Conservation (phyloP, 2,113 vertebrate species). For the Micronisus gabar region DNA sequence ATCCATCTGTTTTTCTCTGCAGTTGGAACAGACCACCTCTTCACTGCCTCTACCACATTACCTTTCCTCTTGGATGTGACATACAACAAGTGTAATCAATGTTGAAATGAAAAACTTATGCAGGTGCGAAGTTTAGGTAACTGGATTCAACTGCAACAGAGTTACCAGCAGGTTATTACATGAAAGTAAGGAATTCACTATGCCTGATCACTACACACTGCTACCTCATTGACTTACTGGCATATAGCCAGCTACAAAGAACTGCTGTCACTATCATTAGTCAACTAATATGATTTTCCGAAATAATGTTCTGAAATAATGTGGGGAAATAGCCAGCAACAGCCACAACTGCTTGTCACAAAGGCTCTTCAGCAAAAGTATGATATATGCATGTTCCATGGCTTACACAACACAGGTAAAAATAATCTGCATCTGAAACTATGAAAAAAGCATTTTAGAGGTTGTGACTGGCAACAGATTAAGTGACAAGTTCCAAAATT, state of each 20-base stretch:
- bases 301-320: neutral
- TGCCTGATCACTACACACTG: neutral
- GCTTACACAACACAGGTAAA: neutral
- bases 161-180: neutral
- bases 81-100: neutral
- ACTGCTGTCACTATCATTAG: neutral
- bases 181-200: neutral
- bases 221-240: neutral
- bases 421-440: neutral
- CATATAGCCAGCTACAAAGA: neutral
- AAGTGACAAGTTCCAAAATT: neutral
- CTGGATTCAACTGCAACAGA: neutral
- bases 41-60: neutral
- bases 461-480: neutral
- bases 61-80: neutral
- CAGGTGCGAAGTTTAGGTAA: neutral
- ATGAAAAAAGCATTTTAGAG: neutral
- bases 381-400: neutral
- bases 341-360: neutral
- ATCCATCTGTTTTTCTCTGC: neutral
- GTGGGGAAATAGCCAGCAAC: neutral
- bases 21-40: fast-evolving
- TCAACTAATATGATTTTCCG: neutral
- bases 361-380: neutral
- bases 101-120: neutral